Evolutionary conservation across 2,888 invertebrate species (phyloP).

Genomic region (Folsomia candida): DNA sequence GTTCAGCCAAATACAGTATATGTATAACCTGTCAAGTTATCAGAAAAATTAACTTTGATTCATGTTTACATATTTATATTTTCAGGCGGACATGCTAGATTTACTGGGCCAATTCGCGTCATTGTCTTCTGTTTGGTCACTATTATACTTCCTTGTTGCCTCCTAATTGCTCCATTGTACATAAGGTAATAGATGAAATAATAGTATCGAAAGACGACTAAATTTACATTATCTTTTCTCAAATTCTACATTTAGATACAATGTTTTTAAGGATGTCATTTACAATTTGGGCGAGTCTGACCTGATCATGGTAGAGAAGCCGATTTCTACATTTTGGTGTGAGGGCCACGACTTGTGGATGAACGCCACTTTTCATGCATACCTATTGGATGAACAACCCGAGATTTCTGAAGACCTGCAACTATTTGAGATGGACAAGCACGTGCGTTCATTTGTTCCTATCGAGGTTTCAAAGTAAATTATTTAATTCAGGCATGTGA

Average conservation of each 20-base stretch:
- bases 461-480: too few relatives aligned
- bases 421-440: constrained; percentile 74
- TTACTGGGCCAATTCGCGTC: constrained; percentile 69
- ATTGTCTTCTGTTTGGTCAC: constrained; percentile 74
- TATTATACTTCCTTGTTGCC: constrained; percentile 69
- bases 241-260: too few relatives aligned
- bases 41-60: too few relatives aligned
- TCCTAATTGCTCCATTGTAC: constrained; percentile 75
- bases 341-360: constrained; percentile 71
- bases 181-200: too few relatives aligned
- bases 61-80: too few relatives aligned
- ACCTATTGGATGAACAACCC: constrained; percentile 69
- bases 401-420: constrained; percentile 67
- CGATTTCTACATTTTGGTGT: constrained; percentile 79
- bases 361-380: constrained; percentile 69
- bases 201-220: too few relatives aligned
- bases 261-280: constrained; percentile 71
- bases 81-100: constrained; percentile 27
- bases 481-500: too few relatives aligned
- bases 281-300: constrained; percentile 81
- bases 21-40: too few relatives aligned
- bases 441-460: too few relatives aligned
- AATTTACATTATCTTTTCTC: too few relatives aligned
- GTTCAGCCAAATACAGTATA: too few relatives aligned
- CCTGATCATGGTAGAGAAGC: constrained; percentile 76